Percentiles rank a stretch among this genome's conserved stretches.
Conservation (phyloP, 2,888 invertebrate genomes). For the Microplitis deprimator region DNA sequence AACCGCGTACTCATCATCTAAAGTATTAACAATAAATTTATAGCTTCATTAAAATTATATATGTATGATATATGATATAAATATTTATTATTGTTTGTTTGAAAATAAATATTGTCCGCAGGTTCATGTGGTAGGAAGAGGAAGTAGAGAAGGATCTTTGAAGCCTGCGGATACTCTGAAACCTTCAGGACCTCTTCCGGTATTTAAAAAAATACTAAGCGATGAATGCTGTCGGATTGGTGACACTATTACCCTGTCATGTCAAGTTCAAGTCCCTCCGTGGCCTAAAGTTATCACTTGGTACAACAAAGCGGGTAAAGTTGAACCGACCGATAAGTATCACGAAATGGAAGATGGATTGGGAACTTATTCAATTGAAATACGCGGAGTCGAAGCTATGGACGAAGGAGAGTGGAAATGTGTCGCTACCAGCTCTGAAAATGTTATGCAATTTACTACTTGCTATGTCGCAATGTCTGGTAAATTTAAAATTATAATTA, state of each 20-base stretch:
- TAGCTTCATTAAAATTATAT: background rate
- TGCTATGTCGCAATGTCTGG: constrained; percentile 85
- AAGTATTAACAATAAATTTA: constrained; percentile 62
- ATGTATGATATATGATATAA: background rate
- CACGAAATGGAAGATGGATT: constrained; percentile 86
- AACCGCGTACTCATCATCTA: constrained; percentile 85
- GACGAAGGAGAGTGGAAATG: constrained; percentile 95
- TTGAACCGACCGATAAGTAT: constrained; percentile 81
- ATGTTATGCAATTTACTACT: constrained; percentile 82
- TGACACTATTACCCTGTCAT: constrained; percentile 81
- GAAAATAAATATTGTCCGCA: constrained; percentile 33
- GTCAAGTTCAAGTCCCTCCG: constrained; percentile 87
- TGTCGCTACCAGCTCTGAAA: constrained; percentile 84
- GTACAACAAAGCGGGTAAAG: constrained; percentile 88
- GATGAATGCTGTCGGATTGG: constrained; percentile 85
- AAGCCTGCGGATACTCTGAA: constrained; percentile 78
- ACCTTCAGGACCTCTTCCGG: constrained; percentile 81
- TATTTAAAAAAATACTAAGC: constrained; percentile 83
- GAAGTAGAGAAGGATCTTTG: constrained; percentile 80
- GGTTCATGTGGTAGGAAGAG: constrained; percentile 85
- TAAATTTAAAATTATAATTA: constrained; percentile 69
- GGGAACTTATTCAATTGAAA: constrained; percentile 85
- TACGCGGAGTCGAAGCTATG: constrained; percentile 82
- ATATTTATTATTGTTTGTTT: background rate
- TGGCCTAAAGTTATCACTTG: constrained; percentile 88